These are phyloP conservation scores for Pseudolaguvia tuberculata DNA, from an alignment of 2,113 vertebrate species.

Conservation along the genomic window DNA sequence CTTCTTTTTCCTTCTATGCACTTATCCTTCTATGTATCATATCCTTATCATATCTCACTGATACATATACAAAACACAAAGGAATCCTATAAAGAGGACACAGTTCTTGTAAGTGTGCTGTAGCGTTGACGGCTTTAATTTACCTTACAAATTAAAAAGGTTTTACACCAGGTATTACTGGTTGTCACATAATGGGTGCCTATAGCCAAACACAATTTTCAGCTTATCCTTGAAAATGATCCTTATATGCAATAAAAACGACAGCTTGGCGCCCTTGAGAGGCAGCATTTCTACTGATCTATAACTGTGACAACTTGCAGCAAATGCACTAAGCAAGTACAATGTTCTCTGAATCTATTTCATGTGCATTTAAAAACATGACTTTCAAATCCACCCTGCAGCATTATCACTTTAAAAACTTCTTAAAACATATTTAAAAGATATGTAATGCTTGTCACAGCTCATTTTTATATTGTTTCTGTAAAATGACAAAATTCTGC, in stretches of 20 bases:
- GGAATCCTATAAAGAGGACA: neutral
- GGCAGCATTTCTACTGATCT: neutral
- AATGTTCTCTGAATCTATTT: neutral
- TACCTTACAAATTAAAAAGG: neutral
- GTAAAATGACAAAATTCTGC: no score
- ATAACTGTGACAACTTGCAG: neutral
- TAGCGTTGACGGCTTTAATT: neutral
- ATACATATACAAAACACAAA: neutral
- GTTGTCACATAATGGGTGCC: neutral
- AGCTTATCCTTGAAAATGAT: neutral
- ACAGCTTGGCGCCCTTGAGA: neutral
- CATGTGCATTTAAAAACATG: neutral
- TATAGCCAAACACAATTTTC: neutral
- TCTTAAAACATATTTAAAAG: no score
- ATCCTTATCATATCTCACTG: no score
- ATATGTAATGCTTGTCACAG: neutral
- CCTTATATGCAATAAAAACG: neutral
- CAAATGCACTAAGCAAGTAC: neutral
- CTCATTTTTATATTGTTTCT: no score
- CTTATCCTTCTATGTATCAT: no score
- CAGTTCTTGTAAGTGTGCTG: neutral
- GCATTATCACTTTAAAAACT: neutral
- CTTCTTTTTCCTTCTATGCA: no score
- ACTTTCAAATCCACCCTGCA: neutral
- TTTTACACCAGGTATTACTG: neutral